phyloP scores from a whole-genome alignment of 1,140 invertebrate genomes.

The Drosophila yakuba region DNA sequence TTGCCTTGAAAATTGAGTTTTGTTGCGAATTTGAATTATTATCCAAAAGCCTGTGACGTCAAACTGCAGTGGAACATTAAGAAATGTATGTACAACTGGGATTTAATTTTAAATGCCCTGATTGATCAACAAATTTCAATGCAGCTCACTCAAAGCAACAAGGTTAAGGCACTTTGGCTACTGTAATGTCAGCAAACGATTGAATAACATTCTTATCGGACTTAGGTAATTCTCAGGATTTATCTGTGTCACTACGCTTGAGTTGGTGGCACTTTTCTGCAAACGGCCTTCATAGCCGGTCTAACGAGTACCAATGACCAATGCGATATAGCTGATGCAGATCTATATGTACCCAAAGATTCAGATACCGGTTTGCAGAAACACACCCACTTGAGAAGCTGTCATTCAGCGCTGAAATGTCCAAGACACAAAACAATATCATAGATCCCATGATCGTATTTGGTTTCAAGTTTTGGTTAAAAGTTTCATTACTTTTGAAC shows the following conservation, averaged over 20 bases:
- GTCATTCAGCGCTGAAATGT: constrained; percentile 17
- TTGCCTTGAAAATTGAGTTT: not conserved
- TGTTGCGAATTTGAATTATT: constrained; percentile 23
- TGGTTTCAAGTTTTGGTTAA: not conserved
- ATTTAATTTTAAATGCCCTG: not conserved
- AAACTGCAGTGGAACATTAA: constrained; percentile 13
- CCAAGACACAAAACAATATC: constrained; percentile 2
- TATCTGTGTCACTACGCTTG: constrained; percentile 31
- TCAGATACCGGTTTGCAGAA: constrained; percentile 48
- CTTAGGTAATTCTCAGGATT: constrained; percentile 2
- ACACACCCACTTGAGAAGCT: constrained; percentile 51
- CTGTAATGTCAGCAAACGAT: constrained; percentile 5
- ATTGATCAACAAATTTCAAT: constrained; percentile 1
- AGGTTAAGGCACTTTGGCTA: constrained; percentile 16
- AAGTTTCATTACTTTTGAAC: too few species aligned
- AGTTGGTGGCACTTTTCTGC: constrained; percentile 3
- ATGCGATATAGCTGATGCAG: constrained; percentile 13
- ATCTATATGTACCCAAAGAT: constrained; percentile 7
- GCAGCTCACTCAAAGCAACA: not conserved
- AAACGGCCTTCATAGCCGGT: constrained; percentile 38
- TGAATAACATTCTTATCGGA: constrained; percentile 27
- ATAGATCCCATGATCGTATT: too few species aligned
- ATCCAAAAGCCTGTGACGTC: constrained; percentile 29
- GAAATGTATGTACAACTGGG: not conserved
- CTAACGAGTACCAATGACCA: constrained; percentile 34